These are phyloP conservation scores for Micromys minutus DNA, from an alignment of 2,113 vertebrate species.

Conservation along the genomic window DNA sequence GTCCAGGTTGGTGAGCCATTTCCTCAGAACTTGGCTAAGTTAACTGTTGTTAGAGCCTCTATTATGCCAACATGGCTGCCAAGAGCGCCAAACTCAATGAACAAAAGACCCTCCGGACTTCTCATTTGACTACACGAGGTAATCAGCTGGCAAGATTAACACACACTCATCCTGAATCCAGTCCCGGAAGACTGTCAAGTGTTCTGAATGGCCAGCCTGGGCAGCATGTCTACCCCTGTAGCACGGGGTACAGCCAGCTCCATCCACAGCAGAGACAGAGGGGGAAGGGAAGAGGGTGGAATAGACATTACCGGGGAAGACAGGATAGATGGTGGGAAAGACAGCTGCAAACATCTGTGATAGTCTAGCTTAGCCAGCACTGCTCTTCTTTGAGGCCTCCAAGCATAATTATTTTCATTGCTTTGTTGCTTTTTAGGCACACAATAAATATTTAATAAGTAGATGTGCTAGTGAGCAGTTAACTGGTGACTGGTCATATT, in stretches of 20 bases:
- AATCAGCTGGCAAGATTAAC: not conserved
- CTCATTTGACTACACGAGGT: not conserved
- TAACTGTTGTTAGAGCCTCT: not conserved
- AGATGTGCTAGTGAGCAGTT: not conserved
- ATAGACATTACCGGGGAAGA: not conserved
- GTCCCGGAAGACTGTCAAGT: not conserved
- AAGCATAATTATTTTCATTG: not conserved
- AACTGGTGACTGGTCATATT: not conserved
- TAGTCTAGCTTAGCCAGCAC: not conserved
- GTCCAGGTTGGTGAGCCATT: not conserved
- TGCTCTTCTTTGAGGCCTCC: not conserved
- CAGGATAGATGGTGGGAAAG: not conserved
- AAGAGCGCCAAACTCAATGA: not conserved
- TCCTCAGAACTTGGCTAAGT: not conserved
- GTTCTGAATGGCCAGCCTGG: not conserved
- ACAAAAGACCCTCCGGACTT: not conserved
- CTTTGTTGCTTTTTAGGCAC: not conserved
- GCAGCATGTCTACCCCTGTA: not conserved
- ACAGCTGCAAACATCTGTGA: not conserved
- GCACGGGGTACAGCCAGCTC: not conserved
- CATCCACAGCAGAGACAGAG: not conserved
- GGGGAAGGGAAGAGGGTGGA: not conserved
- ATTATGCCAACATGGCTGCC: not conserved
- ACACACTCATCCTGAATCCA: not conserved
- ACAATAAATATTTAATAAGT: conserved; percentile 24